These are phyloP conservation scores for Scolopax bukidnonensis DNA, from an alignment of 2,797 vertebrate species.

Conservation along the genomic window DNA sequence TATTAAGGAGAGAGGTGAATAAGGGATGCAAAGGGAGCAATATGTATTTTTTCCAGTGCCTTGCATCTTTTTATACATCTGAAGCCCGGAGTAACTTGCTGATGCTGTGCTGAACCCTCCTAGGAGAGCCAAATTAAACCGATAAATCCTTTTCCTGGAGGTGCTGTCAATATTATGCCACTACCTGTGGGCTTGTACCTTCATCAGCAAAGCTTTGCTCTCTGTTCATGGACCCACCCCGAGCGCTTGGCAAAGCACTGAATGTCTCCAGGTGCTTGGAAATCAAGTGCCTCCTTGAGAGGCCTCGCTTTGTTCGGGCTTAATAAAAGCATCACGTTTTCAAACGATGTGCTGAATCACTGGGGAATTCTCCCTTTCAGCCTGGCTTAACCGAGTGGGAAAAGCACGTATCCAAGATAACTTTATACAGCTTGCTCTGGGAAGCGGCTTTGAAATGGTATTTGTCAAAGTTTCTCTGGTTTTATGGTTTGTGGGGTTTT, in stretches of 20 bases:
- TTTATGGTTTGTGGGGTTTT: too few relatives aligned
- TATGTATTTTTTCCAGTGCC: neutral
- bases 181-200: neutral
- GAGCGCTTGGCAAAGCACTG: neutral
- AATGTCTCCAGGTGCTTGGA: neutral
- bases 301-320: neutral
- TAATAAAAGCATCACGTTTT: neutral
- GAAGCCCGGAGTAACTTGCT: neutral
- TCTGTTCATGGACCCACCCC: fast-evolving
- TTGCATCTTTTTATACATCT: neutral
- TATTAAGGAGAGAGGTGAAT: neutral
- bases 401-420: neutral
- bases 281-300: neutral
- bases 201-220: neutral
- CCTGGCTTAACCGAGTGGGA: neutral
- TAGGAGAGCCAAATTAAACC: neutral
- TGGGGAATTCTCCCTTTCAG: neutral
- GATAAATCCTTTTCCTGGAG: neutral
- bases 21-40: neutral
- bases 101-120: neutral
- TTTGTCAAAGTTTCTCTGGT: neutral
- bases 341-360: neutral
- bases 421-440: neutral
- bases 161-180: neutral
- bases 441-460: neutral